These are phyloP conservation scores for Aphidius ervi DNA, from an alignment of 1,140 invertebrate species.

Conservation along the genomic window DNA sequence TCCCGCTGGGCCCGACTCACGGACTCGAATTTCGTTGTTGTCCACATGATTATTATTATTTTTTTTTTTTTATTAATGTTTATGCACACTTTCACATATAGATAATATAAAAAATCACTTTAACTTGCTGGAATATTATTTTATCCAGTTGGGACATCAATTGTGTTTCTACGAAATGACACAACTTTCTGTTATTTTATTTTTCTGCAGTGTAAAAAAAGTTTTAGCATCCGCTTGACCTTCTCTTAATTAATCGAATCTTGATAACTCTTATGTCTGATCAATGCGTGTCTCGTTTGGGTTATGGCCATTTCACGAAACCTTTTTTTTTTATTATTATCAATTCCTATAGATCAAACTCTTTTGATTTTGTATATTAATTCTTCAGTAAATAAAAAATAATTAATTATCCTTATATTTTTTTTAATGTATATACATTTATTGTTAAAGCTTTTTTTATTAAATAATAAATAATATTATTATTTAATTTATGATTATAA, in stretches of 20 bases:
- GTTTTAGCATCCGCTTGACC: conserved; percentile 6
- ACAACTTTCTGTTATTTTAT: background rate
- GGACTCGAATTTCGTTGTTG: conserved; percentile 19
- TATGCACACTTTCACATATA: conserved; percentile 1
- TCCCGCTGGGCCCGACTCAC: conserved; percentile 30
- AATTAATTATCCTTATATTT: no score
- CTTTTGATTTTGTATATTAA: no score
- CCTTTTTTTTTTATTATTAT: no score
- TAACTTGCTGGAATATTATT: no score
- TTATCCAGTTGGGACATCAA: no score
- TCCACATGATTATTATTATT: background rate
- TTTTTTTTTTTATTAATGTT: conserved; percentile 1
- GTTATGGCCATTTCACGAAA: background rate
- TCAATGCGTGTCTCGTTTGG: conserved; percentile 1
- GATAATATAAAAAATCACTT: no score
- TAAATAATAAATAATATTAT: no score
- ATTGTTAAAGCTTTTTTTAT: no score
- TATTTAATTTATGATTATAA: background rate
- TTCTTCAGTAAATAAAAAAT: no score
- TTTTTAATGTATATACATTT: no score
- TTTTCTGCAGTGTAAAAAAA: background rate
- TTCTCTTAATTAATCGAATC: conserved; percentile 22
- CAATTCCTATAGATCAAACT: no score
- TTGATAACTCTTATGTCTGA: conserved; percentile 16
- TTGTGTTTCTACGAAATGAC: no score